These are phyloP conservation scores for Oreochromis spilurus DNA, from an alignment of 2,113 vertebrate genomes.

Conservation along the genomic window DNA sequence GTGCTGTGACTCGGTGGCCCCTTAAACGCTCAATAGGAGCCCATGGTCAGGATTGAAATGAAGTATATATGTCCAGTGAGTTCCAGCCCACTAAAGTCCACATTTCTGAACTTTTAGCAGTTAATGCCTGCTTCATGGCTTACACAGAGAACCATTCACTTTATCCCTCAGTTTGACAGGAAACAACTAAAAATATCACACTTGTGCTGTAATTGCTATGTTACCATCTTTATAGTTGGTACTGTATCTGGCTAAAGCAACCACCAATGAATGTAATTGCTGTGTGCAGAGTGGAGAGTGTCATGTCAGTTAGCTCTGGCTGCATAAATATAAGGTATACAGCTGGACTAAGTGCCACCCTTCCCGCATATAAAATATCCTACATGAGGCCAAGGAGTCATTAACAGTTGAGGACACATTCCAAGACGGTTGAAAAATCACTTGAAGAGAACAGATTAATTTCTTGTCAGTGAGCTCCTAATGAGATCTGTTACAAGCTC, in stretches of 20 bases:
- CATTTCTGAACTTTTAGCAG: constrained; percentile 24
- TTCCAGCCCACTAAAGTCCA: constrained; percentile 17
- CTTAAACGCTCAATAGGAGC: constrained; percentile 4
- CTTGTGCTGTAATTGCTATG: constrained; percentile 70
- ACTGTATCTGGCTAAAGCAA: constrained; percentile 67
- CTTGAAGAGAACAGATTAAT: constrained; percentile 22
- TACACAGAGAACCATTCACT: constrained; percentile 67
- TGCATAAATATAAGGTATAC: constrained; percentile 67
- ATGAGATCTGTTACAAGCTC: constrained; percentile 11
- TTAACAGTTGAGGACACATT: constrained; percentile 33
- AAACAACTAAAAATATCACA: constrained; percentile 78
- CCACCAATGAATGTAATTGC: constrained; percentile 74
- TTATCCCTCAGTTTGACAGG: constrained; percentile 65
- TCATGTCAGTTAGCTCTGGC: constrained; percentile 67
- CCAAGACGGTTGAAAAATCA: constrained; percentile 6
- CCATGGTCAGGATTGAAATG: constrained; percentile 7
- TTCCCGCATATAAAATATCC: constrained; percentile 43
- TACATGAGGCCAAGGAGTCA: constrained; percentile 44
- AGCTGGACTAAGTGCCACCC: constrained; percentile 61
- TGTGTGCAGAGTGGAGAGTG: constrained; percentile 65
- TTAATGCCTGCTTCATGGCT: constrained; percentile 46
- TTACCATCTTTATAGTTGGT: constrained; percentile 72
- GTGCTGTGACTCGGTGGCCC: not conserved
- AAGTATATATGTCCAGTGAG: constrained; percentile 2
- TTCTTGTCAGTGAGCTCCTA: constrained; percentile 15